These are phyloP conservation scores for Artemia sinica DNA, from an alignment of 2,888 invertebrate species.

Conservation along the genomic window DNA sequence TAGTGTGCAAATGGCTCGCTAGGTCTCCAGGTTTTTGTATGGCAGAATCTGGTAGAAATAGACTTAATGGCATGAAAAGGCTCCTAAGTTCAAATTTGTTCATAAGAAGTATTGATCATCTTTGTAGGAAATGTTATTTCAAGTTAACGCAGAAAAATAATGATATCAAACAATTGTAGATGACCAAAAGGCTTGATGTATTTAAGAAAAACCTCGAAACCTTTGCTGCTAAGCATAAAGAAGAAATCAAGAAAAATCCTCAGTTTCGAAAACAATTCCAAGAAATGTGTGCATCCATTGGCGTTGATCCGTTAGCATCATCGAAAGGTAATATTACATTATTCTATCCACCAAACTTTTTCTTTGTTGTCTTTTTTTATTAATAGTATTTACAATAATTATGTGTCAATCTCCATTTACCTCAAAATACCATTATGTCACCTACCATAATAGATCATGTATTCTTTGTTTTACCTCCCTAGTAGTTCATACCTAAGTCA, in stretches of 20 bases:
- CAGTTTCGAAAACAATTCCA: conserved; percentile 90
- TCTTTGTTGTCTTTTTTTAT: background rate
- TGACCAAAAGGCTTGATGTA: conserved; percentile 82
- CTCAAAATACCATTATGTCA: background rate
- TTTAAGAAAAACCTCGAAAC: conserved; percentile 82
- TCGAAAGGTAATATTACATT: conserved; percentile 43
- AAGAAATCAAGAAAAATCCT: conserved; percentile 81
- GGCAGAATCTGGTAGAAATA: too few relatives aligned
- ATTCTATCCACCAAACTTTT: background rate
- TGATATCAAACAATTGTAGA: conserved; percentile 38
- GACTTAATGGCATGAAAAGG: background rate
- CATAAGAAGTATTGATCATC: background rate
- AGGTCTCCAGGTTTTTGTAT: too few relatives aligned
- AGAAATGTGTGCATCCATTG: conserved; percentile 97
- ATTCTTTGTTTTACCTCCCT: background rate
- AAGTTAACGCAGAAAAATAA: background rate
- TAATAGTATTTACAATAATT: background rate
- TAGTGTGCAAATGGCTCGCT: too few relatives aligned
- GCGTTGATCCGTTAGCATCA: conserved; percentile 91
- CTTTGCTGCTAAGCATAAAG: conserved; percentile 85
- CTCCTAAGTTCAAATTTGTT: background rate
- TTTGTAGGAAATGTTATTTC: background rate
- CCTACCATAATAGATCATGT: background rate
- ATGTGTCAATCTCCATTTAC: background rate
- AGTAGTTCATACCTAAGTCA: too few relatives aligned